Conservation (phyloP, 1,140 invertebrate species). For the Tribolium castaneum region DNA sequence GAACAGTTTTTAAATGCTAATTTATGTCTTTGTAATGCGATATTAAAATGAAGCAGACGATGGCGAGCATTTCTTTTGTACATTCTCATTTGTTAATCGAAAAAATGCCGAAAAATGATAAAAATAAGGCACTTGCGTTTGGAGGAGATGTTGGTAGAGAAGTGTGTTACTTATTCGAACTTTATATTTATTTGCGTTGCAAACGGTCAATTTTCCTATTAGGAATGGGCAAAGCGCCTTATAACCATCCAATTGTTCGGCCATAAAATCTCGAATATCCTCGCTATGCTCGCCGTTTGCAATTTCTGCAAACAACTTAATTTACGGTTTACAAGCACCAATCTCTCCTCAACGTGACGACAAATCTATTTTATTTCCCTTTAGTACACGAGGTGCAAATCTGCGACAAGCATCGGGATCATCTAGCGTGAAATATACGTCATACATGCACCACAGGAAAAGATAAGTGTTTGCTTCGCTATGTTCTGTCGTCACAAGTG, state of each 20-base stretch:
- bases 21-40: conserved; percentile 1
- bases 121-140: too few species aligned
- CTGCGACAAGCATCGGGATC: conserved; percentile 45
- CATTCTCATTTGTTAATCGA: too few species aligned
- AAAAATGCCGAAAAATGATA: too few species aligned
- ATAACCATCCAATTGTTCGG: neutral
- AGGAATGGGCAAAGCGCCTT: neutral
- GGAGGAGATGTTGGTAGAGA: too few species aligned
- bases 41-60: neutral
- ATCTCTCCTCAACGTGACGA: conserved; percentile 25
- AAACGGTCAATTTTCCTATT: neutral
- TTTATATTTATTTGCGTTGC: neutral
- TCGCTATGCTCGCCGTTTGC: neutral
- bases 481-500: conserved; percentile 52
- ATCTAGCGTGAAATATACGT: conserved; percentile 50
- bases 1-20: neutral
- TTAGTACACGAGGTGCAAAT: conserved; percentile 42
- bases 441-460: conserved; percentile 42
- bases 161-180: too few species aligned
- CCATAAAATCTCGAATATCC: neutral
- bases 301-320: conserved; percentile 15
- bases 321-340: conserved; percentile 25
- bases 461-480: conserved; percentile 51
- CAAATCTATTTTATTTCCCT: conserved; percentile 44
- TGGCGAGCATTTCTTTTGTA: neutral